phyloP scores from a whole-genome alignment of 2,797 vertebrate species.

The Hippopotamyrus pictus region DNA sequence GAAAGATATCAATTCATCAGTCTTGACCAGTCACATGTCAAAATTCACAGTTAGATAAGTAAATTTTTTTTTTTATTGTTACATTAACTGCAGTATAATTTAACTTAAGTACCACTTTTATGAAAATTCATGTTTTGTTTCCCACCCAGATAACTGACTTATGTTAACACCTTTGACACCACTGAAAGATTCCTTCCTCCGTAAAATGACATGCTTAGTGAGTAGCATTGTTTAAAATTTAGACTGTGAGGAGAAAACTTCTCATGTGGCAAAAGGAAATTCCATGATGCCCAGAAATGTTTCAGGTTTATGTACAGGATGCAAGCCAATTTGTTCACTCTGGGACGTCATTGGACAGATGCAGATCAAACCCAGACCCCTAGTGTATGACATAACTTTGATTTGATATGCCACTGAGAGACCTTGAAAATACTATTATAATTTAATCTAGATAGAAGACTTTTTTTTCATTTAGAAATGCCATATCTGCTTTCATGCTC shows the following conservation, averaged over 20 bases:
- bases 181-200: neutral
- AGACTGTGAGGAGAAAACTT: neutral
- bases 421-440: neutral
- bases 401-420: neutral
- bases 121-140: neutral
- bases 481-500: neutral
- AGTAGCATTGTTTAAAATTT: neutral
- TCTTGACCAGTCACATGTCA: neutral
- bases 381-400: neutral
- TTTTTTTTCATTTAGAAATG: neutral
- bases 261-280: neutral
- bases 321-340: neutral
- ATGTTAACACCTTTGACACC: neutral
- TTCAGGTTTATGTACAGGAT: neutral
- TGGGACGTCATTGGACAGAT: neutral
- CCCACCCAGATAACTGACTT: neutral
- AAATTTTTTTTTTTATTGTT: neutral
- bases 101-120: neutral
- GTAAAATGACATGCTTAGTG: neutral
- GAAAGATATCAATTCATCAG: neutral
- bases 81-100: neutral
- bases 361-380: neutral
- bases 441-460: neutral
- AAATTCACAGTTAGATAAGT: neutral
- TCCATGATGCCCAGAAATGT: neutral